phyloP scores from a whole-genome alignment of 2,888 invertebrate genomes.

The Nematopogon swammerdamellus region DNA sequence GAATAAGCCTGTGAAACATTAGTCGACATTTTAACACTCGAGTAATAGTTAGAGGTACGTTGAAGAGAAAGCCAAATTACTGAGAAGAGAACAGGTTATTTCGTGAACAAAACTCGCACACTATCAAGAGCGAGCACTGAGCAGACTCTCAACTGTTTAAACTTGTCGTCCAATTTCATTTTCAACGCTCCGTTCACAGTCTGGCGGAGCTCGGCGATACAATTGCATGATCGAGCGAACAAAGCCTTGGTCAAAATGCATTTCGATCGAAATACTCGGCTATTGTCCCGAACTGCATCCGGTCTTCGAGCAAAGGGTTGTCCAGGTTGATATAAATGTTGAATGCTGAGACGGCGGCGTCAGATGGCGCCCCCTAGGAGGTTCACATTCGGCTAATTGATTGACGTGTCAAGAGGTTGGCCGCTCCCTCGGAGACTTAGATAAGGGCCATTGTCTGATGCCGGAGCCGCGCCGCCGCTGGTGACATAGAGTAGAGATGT shows the following conservation, averaged over 20 bases:
- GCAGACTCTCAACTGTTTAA: not conserved
- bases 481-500: no score
- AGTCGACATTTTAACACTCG: no score
- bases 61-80: no score
- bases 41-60: no score
- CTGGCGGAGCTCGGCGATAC: not conserved
- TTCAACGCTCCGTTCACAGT: not conserved
- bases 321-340: not conserved
- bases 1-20: no score
- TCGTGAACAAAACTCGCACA: no score
- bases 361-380: not conserved
- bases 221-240: not conserved
- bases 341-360: not conserved
- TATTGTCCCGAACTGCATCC: not conserved
- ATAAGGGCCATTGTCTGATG: not conserved
- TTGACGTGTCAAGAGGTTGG: slow-evolving; percentile 5
- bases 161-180: not conserved
- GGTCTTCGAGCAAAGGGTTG: not conserved
- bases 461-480: not conserved
- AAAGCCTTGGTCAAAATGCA: not conserved
- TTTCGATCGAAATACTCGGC: not conserved
- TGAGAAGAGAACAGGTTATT: no score
- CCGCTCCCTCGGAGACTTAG: slow-evolving; percentile 2
- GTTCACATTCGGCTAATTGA: slow-evolving; percentile 3
- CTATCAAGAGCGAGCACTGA: no score